These are phyloP conservation scores for Tenrec ecaudatus DNA, from an alignment of 2,113 vertebrate species.

Conservation along the genomic window DNA sequence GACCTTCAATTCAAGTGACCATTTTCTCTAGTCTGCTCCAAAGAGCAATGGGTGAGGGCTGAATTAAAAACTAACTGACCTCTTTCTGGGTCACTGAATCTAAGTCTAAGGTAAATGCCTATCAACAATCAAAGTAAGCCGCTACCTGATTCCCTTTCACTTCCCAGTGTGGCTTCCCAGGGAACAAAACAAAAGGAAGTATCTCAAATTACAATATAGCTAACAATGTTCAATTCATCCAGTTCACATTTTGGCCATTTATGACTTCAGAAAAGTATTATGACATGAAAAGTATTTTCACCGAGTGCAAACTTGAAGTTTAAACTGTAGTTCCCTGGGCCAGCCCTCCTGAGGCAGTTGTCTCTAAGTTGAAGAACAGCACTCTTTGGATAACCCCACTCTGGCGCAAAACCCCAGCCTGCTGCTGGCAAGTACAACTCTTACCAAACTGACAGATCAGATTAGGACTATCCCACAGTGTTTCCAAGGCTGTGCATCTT, in stretches of 20 bases:
- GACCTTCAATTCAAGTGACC: background rate
- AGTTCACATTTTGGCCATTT: background rate
- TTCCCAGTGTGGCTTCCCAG: constrained; percentile 43
- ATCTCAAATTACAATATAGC: constrained; percentile 45
- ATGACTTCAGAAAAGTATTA: constrained; percentile 37
- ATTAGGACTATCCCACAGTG: no score
- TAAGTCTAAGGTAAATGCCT: background rate
- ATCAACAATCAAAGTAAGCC: constrained; percentile 23
- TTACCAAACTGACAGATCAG: no score
- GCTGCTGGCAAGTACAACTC: no score
- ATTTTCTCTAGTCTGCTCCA: background rate
- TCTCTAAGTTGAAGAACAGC: background rate
- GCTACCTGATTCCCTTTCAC: background rate
- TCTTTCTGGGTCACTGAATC: background rate
- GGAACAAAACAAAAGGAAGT: constrained; percentile 38
- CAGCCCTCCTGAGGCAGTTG: background rate
- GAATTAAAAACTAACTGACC: background rate
- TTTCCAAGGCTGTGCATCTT: no score
- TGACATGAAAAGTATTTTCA: background rate
- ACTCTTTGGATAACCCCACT: background rate
- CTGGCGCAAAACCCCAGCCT: no score
- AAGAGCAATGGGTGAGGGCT: background rate
- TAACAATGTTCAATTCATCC: background rate
- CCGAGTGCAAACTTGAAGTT: constrained; percentile 5
- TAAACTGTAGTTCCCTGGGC: constrained; percentile 15